Percentiles rank a stretch among this genome's conserved stretches.
phyloP scores from a whole-genome alignment of 2,888 invertebrate genomes.

The Nomada flava region DNA sequence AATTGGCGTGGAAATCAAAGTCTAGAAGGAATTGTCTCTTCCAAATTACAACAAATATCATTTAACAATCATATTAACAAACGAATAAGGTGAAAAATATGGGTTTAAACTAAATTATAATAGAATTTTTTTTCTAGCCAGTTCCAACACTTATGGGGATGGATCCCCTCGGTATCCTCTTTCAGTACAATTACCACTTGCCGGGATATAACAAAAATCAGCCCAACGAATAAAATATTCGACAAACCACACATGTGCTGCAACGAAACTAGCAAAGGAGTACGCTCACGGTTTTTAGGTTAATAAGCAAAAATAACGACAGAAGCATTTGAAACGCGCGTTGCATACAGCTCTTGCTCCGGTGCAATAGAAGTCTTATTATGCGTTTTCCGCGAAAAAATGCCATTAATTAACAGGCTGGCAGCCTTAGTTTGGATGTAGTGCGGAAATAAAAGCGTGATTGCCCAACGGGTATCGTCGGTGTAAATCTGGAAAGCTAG shows the following conservation, averaged over 20 bases:
- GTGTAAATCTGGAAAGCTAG: constrained; percentile 32
- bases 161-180: no score
- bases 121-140: no score
- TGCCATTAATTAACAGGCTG: constrained; percentile 38
- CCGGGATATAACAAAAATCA: no score
- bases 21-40: no score
- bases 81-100: no score
- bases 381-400: neutral
- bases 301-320: constrained; percentile 10
- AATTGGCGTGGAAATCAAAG: neutral
- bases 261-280: neutral
- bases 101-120: no score
- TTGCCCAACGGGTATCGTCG: constrained; percentile 10
- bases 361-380: constrained; percentile 8
- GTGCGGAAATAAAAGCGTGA: constrained; percentile 27
- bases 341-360: neutral
- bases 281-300: neutral
- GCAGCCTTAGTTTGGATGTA: neutral
- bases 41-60: no score
- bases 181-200: no score
- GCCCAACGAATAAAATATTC: neutral
- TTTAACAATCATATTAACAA: no score
- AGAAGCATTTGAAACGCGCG: constrained; percentile 4
- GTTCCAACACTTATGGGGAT: no score
- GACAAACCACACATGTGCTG: no score